These are phyloP conservation scores for Halichoerus grypus DNA, from an alignment of 2,113 vertebrate genomes.

Conservation along the genomic window DNA sequence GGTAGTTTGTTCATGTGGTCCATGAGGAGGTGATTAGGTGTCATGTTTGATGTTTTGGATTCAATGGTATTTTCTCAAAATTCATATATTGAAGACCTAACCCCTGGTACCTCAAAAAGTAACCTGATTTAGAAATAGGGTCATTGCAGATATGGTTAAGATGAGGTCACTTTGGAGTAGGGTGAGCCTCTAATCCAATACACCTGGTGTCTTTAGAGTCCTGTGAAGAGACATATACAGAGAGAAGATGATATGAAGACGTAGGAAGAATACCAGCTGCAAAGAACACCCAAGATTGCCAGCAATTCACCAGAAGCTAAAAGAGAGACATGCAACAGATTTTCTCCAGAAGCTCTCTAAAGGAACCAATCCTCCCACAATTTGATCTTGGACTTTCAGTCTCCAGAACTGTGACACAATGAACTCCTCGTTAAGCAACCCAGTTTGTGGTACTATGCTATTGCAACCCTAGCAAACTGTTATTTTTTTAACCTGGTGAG, in stretches of 20 bases:
- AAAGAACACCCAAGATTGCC: neutral
- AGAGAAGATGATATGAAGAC: neutral
- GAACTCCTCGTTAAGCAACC: neutral
- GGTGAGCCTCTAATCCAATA: neutral
- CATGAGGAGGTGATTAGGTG: neutral
- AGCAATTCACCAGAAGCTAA: neutral
- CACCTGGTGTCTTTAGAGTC: neutral
- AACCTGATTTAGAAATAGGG: neutral
- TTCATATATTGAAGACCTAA: neutral
- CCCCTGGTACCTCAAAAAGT: neutral
- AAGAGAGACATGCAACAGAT: neutral
- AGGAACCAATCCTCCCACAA: neutral
- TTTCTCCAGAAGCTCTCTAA: neutral
- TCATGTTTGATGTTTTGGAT: neutral
- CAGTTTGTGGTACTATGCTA: neutral
- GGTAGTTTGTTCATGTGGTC: neutral
- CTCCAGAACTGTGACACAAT: neutral
- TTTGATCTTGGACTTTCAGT: neutral
- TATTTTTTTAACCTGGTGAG: neutral
- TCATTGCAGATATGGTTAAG: neutral
- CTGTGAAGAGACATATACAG: neutral
- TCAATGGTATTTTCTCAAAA: neutral
- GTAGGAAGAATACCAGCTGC: neutral
- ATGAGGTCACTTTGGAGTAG: neutral
- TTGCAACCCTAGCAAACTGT: neutral